Percentiles rank a stretch among this genome's conserved stretches.
phyloP scores from a whole-genome alignment of 2,888 invertebrate genomes.

The Drosophila infuscata region DNA sequence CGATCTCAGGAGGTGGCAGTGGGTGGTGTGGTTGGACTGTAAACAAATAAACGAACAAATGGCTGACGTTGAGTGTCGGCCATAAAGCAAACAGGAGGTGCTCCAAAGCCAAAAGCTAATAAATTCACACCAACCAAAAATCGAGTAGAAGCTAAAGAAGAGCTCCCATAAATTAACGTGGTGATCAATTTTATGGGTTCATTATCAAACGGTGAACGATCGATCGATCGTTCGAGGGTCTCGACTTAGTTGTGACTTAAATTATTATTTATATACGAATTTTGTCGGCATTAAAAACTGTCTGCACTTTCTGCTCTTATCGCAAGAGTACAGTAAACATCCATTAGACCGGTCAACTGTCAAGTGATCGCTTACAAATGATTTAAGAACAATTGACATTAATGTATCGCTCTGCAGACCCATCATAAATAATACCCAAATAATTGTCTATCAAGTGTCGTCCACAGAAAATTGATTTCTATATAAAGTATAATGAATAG shows the following conservation, averaged over 20 bases:
- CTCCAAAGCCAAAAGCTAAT: constrained; percentile 49
- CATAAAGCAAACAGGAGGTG: constrained; percentile 70
- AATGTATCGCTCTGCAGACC: constrained; percentile 55
- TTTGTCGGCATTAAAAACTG: constrained; percentile 17
- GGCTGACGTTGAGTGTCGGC: constrained; percentile 14
- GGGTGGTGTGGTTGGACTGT: background rate
- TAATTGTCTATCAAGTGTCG: constrained; percentile 63
- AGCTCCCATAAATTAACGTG: constrained; percentile 63
- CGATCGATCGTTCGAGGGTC: constrained; percentile 67
- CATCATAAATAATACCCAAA: constrained; percentile 59
- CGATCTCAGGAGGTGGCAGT: background rate
- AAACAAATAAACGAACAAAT: constrained; percentile 17
- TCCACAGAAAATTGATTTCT: background rate
- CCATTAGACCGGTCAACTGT: constrained; percentile 41
- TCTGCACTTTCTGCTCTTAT: constrained; percentile 31
- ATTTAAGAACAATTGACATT: constrained; percentile 67
- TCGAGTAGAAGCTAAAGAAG: constrained; percentile 1
- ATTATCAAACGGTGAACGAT: constrained; percentile 67
- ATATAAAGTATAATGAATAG: background rate
- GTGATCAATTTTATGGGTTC: constrained; percentile 80
- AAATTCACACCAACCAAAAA: constrained; percentile 22
- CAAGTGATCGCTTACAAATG: constrained; percentile 48
- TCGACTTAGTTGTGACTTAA: constrained; percentile 73
- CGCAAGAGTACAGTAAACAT: constrained; percentile 46
- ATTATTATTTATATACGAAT: constrained; percentile 66